phyloP scores from a whole-genome alignment of 2,888 invertebrate species.

The Drosophila neonasuta region DNA sequence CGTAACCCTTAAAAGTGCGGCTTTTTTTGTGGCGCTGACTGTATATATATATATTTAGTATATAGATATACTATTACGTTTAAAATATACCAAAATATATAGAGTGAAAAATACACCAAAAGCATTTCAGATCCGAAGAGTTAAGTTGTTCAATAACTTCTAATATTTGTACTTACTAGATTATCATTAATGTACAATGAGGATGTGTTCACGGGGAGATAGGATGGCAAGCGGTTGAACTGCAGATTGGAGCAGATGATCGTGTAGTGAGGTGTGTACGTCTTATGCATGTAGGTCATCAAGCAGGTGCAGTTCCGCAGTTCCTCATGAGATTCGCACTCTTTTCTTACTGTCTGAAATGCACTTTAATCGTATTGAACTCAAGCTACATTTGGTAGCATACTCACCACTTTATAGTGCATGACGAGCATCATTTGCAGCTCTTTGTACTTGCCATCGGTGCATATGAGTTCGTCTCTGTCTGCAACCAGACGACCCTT shows the following conservation, averaged over 20 bases:
- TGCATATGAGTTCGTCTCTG: slow-evolving; percentile 77
- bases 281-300: slow-evolving; percentile 80
- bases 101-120: too few species aligned
- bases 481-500: slow-evolving; percentile 77
- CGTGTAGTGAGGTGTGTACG: slow-evolving; percentile 80
- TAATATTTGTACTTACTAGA: slow-evolving; percentile 59
- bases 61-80: too few species aligned
- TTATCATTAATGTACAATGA: slow-evolving; percentile 80
- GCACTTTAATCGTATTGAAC: background rate
- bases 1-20: too few species aligned
- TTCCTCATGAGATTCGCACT: slow-evolving; percentile 79
- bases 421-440: slow-evolving; percentile 79
- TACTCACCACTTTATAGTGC: slow-evolving; percentile 79
- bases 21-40: too few species aligned
- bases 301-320: slow-evolving; percentile 80
- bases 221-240: slow-evolving; percentile 78
- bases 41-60: too few species aligned
- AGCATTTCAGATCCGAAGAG: too few species aligned
- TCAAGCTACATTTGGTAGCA: background rate
- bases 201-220: slow-evolving; percentile 81
- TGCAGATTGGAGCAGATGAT: slow-evolving; percentile 80
- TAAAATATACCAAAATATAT: too few species aligned
- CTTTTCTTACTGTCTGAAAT: slow-evolving; percentile 41
- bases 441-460: slow-evolving; percentile 80
- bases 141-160: too few species aligned